phyloP scores from a whole-genome alignment of 2,888 invertebrate species.

The Abrostola tripartita region DNA sequence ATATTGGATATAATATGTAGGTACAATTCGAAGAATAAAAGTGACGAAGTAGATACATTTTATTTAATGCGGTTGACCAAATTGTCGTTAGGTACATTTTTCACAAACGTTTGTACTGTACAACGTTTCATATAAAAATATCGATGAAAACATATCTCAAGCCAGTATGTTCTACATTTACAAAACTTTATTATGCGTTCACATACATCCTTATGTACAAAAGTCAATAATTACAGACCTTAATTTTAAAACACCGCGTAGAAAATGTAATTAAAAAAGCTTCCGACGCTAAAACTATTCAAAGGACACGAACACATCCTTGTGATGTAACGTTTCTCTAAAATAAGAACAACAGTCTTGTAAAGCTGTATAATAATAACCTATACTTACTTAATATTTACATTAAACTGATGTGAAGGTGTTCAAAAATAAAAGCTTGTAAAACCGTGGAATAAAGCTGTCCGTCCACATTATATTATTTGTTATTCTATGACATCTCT shows the following conservation, averaged over 20 bases:
- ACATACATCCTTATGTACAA: conserved; percentile 33
- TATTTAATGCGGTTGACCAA: conserved; percentile 60
- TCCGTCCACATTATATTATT: conserved; percentile 7
- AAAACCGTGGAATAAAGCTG: conserved; percentile 54
- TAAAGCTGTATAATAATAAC: conserved; percentile 64
- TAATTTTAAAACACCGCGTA: conserved; percentile 27
- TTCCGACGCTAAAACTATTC: conserved; percentile 24
- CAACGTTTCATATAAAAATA: conserved; percentile 58
- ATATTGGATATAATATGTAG: conserved; percentile 69
- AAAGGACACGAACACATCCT: conserved; percentile 34
- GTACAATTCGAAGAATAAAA: conserved; percentile 72
- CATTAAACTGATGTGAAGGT: conserved; percentile 47
- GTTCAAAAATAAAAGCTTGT: conserved; percentile 33
- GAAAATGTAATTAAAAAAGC: conserved; percentile 39
- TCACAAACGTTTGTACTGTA: conserved; percentile 50
- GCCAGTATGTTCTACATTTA: conserved; percentile 39
- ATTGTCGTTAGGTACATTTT: conserved; percentile 41
- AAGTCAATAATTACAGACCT: conserved; percentile 24
- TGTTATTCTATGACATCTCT: conserved; percentile 37
- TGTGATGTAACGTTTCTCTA: conserved; percentile 67
- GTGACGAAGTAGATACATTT: conserved; percentile 68
- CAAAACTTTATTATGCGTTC: conserved; percentile 53
- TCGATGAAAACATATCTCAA: conserved; percentile 46
- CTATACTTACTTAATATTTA: conserved; percentile 51
- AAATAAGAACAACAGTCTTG: conserved; percentile 77